phyloP scores from a whole-genome alignment of 2,888 invertebrate species.

The Dasypolia templi region DNA sequence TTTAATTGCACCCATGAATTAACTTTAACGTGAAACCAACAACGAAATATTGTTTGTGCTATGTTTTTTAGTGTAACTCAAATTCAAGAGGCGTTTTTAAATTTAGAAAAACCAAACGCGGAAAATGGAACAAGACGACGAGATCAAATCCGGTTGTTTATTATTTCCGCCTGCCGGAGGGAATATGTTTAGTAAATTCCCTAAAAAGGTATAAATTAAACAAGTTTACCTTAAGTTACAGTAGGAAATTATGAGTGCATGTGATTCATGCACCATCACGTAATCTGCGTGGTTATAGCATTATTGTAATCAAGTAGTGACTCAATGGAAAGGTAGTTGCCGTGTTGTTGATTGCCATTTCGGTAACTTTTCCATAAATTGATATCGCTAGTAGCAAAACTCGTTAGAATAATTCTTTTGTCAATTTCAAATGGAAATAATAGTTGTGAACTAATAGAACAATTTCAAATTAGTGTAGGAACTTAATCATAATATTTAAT shows the following conservation, averaged over 20 bases:
- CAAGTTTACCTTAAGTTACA: conserved; percentile 28
- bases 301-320: conserved; percentile 62
- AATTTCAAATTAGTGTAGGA: background rate
- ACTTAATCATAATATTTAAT: background rate
- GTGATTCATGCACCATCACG: conserved; percentile 49
- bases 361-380: conserved; percentile 25
- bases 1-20: conserved; percentile 41
- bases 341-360: conserved; percentile 48
- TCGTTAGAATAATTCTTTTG: background rate
- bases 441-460: background rate
- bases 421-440: background rate
- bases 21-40: conserved; percentile 44
- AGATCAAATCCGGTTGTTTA: conserved; percentile 94
- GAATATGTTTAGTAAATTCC: conserved; percentile 93
- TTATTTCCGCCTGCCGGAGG: conserved; percentile 93
- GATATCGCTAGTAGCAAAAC: conserved; percentile 7
- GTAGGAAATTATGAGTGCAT: conserved; percentile 33
- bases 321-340: conserved; percentile 63
- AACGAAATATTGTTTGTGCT: conserved; percentile 63
- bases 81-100: conserved; percentile 42
- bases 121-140: conserved; percentile 93
- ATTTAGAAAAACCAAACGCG: conserved; percentile 61
- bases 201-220: conserved; percentile 91
- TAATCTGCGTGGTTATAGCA: conserved; percentile 54
- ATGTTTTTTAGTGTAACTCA: conserved; percentile 69